A percentile compares a stretch with the other conserved stretches of the same genome.
Conservation (phyloP, 2,113 vertebrate genomes). For the Eudyptes chrysolophus region DNA sequence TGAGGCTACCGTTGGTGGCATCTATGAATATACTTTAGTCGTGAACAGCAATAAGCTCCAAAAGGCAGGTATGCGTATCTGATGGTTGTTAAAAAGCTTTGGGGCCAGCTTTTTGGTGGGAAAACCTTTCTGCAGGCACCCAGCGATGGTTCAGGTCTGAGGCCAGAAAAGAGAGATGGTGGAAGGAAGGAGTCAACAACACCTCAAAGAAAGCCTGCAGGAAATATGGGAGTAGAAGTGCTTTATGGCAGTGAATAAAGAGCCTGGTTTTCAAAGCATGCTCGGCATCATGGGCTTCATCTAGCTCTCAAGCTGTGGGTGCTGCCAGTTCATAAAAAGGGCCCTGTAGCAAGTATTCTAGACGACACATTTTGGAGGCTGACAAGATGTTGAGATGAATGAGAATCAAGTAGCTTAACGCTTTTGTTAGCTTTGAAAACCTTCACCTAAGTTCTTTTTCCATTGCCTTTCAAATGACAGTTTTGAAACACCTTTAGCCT, state of each 20-base stretch:
- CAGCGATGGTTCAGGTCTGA: neutral
- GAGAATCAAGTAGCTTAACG: neutral
- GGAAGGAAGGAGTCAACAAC: neutral
- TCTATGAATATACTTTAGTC: slow-evolving; percentile 84
- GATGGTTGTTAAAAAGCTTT: neutral
- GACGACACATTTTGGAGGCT: neutral
- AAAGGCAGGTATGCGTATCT: slow-evolving; percentile 61
- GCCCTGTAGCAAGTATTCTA: neutral
- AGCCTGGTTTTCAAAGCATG: neutral
- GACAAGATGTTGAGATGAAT: slow-evolving; percentile 37
- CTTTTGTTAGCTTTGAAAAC: slow-evolving; percentile 11
- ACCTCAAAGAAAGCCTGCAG: neutral
- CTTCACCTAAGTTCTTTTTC: neutral
- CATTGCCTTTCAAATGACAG: neutral
- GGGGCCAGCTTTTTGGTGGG: neutral
- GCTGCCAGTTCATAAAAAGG: neutral
- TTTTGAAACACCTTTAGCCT: slow-evolving; percentile 47
- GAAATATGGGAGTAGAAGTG: neutral
- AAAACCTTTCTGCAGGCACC: neutral
- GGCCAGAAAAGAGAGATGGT: neutral
- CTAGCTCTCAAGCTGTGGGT: neutral
- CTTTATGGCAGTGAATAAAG: neutral
- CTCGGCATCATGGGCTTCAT: neutral
- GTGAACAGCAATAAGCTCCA: slow-evolving; percentile 75
- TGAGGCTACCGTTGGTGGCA: slow-evolving; percentile 84